phyloP scores from a whole-genome alignment of 1,140 invertebrate species.

The Manduca sexta region DNA sequence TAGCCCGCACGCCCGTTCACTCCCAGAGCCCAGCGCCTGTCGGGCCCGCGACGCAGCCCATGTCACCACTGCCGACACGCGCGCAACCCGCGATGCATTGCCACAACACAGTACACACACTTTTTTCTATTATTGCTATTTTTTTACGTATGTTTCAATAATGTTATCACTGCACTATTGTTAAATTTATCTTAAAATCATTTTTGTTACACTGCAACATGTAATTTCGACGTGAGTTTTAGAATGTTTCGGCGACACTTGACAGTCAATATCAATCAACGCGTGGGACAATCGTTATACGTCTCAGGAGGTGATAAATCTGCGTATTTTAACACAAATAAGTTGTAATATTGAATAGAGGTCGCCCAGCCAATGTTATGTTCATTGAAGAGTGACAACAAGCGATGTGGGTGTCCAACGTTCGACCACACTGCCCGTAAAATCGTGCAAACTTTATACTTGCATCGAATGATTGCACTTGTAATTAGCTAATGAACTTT shows the following conservation, averaged over 20 bases:
- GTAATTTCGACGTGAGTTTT: slow-evolving; percentile 29
- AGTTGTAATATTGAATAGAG: slow-evolving; percentile 47
- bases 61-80: slow-evolving; percentile 54
- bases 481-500: slow-evolving; percentile 18
- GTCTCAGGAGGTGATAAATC: slow-evolving; percentile 22
- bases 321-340: slow-evolving; percentile 36
- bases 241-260: slow-evolving; percentile 58
- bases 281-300: slow-evolving; percentile 11
- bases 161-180: slow-evolving; percentile 52
- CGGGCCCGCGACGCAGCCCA: slow-evolving; percentile 49
- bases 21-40: slow-evolving; percentile 51
- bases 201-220: slow-evolving; percentile 61
- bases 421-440: slow-evolving; percentile 26
- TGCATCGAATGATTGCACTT: too few species aligned
- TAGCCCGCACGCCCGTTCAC: slow-evolving; percentile 53
- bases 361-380: slow-evolving; percentile 66
- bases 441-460: slow-evolving; percentile 10
- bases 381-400: slow-evolving; percentile 69
- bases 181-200: slow-evolving; percentile 68
- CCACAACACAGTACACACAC: slow-evolving; percentile 54
- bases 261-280: slow-evolving; percentile 21
- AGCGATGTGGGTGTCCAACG: slow-evolving; percentile 41
- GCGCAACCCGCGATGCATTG: slow-evolving; percentile 33
- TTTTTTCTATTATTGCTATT: slow-evolving; percentile 43
- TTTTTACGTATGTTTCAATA: slow-evolving; percentile 36